Base-by-base conservation (phyloP, 2,888 invertebrate genomes). In the Dasypolia templi region DNA sequence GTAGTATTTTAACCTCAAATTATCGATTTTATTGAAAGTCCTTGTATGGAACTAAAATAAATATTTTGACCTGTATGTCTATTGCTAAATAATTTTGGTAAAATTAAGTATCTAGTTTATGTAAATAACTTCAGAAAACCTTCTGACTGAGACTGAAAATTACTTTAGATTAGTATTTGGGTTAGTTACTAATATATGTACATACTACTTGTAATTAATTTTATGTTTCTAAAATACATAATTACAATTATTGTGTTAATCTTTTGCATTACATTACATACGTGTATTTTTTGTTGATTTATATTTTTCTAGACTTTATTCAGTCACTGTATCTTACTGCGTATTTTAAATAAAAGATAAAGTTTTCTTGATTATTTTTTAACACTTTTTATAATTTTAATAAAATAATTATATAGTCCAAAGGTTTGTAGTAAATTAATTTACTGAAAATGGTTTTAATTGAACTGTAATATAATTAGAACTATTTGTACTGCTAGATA, bases 61-160 rank as follows among this genome's bases (percentile, higher is more conserved):
- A 67, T 72, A 70, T 55, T 74, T 62, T 59, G 58, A 35, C 22
- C 19, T 69, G 44, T 72, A 63, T 69, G 14, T 46, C 44, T 77
- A 79, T 79, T 72, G 62, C 62, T 79, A 64, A 75, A 68, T n/a
- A n/a, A n/a, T 71, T 66, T 75, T 64, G 55, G 71, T 59, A 61
- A 35, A 55, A 44, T 74, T 61, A 72, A 63, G 67, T 64, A 69
- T 49, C 61, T 83, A 86, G 79, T 71, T 86, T 77, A 70, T 79
- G 74, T 73, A 79, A 79, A 84, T 82, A 82, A 81, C 68, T 82
- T 82, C 79, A 75, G 86, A 76, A 81, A 72, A 70, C 78, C 80
- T 86, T 84, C 85, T 85, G 76, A 86, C 75, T 86, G 85, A 86
- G 85, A 86, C 85, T 86, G 85, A 86, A 75, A 76, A 78, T 81